A percentile compares a stretch with the other conserved stretches of the same genome.
These are phyloP conservation scores for Toxotes lorentzi DNA, from an alignment of 2,797 vertebrate genomes.

Conservation along the genomic window DNA sequence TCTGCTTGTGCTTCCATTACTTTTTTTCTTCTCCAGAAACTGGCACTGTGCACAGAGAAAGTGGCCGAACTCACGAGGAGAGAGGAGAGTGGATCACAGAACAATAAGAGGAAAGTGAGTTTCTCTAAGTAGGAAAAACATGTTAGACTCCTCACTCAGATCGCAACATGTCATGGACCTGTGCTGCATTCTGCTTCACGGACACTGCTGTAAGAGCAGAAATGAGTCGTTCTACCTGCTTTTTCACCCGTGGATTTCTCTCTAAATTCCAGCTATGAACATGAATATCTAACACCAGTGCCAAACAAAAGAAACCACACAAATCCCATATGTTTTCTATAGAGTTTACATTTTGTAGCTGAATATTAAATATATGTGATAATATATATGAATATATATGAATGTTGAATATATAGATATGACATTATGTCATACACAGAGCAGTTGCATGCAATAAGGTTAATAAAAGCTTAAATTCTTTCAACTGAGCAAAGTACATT, in stretches of 20 bases:
- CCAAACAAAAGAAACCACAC: background rate
- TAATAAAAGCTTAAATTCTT: background rate
- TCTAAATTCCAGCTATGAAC: background rate
- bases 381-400: too few species aligned
- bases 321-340: background rate
- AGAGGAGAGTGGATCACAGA: background rate
- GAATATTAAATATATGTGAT: too few species aligned
- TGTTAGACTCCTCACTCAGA: background rate
- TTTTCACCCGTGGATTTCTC: background rate
- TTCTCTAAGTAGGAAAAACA: background rate
- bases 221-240: background rate
- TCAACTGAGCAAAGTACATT: background rate
- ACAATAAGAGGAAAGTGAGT: background rate
- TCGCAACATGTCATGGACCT: background rate
- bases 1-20: constrained; percentile 13
- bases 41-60: background rate
- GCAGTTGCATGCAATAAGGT: background rate
- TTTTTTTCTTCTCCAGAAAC: constrained; percentile 17
- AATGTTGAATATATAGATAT: background rate
- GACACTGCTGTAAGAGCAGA: background rate
- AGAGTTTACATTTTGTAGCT: background rate
- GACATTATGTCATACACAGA: background rate
- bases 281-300: background rate
- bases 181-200: background rate
- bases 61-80: background rate